Evolutionary conservation across 2,797 vertebrate genomes (phyloP), one percentile per base, ranked within the genome.

Genomic region (Melanogrammus aeglefinus): DNA sequence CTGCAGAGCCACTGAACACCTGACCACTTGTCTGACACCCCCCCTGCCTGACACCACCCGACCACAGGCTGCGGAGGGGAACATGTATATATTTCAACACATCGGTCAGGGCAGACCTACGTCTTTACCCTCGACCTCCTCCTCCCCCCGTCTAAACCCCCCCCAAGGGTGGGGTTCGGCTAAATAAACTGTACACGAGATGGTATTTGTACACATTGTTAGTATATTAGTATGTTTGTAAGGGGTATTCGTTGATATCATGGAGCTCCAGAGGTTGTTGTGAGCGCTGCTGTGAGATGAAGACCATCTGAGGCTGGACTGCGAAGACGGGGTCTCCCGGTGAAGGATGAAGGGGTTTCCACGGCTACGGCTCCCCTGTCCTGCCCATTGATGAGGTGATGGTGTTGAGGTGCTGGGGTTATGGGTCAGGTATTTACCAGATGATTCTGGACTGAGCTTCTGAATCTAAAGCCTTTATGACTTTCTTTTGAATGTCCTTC

Each of bases 1-100:
- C 63, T 88, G 79, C 84, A 73, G 81, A 31, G 79, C 16, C 84
- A 74, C 36, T 93, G 84, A 92, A 21, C 72, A 1, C 12, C 74
- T 33, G 77, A 92, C 4, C 71, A 12, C 24, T 73, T 10, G n/a
- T 21, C 57, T 63, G 47, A 57, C 57, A 1, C 57, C 7, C 38
- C 38, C 7, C 38, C 38, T 7, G 38, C 2, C 38, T 39, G 38
- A 39, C 38, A 2, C 38, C 38, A 39, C 51, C 16, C 51, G 6
- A 57, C 18, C 51, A 57, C 51, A n/a, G 57, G 57, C n/a, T 24
- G 57, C 0, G n/a, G 51, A 66, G 57, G 57, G 57, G 57, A 66
- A 27, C 51, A 6, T 57, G n/a, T 66, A 2, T 24, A 57, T 66
- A 47, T 57, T 57, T 6, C 7, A 57, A 39, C 33, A 31, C 75